These are phyloP conservation scores for Montipora foliosa DNA, from an alignment of 64 coral and sea anemone genomes.

Conservation along the genomic window DNA sequence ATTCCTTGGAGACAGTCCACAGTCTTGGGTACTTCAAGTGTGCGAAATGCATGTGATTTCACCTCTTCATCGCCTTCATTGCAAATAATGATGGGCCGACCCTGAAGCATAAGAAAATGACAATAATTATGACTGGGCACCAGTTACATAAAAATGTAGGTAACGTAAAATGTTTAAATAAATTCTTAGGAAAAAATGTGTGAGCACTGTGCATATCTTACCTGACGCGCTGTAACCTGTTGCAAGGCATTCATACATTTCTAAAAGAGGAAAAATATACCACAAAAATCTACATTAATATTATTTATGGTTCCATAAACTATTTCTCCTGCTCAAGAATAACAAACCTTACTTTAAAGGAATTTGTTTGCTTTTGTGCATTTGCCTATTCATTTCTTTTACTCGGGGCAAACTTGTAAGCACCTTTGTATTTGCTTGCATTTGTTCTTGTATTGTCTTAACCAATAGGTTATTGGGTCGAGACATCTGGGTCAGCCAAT, in stretches of 20 bases:
- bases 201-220: slow-evolving; percentile 24
- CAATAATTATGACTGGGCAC: too few relatives aligned
- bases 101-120: slow-evolving; percentile 50
- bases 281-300: too few relatives aligned
- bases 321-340: too few relatives aligned
- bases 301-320: too few relatives aligned
- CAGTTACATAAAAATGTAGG: not conserved
- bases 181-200: too few relatives aligned
- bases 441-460: too few relatives aligned
- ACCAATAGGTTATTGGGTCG: too few relatives aligned
- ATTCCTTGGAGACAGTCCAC: slow-evolving; percentile 95
- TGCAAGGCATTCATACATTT: slow-evolving; percentile 99
- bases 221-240: slow-evolving; percentile 94
- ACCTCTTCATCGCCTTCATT: slow-evolving; percentile 89
- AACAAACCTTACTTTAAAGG: too few relatives aligned
- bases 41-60: slow-evolving; percentile 68
- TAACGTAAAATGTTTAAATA: too few relatives aligned
- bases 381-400: not conserved
- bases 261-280: slow-evolving; percentile 41
- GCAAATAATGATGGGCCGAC: slow-evolving; percentile 89
- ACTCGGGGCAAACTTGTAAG: too few relatives aligned
- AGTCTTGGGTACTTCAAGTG: slow-evolving; percentile 79
- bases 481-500: too few relatives aligned
- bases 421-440: too few relatives aligned
- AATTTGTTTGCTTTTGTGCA: not conserved